Conservation (phyloP, 2,113 vertebrate species). For the Pomatorhinus ruficollis region DNA sequence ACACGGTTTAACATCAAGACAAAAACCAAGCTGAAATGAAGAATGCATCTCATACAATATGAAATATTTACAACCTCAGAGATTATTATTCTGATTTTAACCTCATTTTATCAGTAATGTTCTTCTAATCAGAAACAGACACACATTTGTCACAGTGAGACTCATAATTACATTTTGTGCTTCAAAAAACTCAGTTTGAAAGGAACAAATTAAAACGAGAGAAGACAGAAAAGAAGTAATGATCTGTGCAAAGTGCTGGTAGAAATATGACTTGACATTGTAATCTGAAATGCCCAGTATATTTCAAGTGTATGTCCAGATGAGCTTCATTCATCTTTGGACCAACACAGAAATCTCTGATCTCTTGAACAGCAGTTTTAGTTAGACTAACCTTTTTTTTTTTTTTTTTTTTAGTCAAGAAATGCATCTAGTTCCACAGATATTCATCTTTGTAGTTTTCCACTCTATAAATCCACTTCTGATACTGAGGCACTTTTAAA, state of each 20-base stretch:
- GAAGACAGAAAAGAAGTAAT: neutral
- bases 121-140: slow-evolving; percentile 4
- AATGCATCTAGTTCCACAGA: neutral
- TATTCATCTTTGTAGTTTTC: neutral
- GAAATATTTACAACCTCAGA: slow-evolving; percentile 18
- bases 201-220: neutral
- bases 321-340: neutral
- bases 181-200: neutral
- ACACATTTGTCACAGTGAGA: neutral
- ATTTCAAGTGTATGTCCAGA: neutral
- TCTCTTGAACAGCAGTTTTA: neutral
- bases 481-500: neutral
- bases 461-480: neutral
- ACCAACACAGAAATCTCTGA: neutral
- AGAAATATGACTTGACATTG: neutral
- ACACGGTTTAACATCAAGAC: neutral
- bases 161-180: neutral
- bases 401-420: neutral
- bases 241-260: neutral
- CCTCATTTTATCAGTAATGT: neutral
- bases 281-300: neutral
- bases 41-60: neutral
- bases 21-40: neutral
- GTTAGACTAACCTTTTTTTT: neutral
- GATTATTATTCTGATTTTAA: slow-evolving; percentile 37